Percentiles rank a stretch among this genome's conserved stretches.
These are phyloP conservation scores for Stegana nigrithorax DNA, from an alignment of 2,888 invertebrate genomes.

Conservation along the genomic window DNA sequence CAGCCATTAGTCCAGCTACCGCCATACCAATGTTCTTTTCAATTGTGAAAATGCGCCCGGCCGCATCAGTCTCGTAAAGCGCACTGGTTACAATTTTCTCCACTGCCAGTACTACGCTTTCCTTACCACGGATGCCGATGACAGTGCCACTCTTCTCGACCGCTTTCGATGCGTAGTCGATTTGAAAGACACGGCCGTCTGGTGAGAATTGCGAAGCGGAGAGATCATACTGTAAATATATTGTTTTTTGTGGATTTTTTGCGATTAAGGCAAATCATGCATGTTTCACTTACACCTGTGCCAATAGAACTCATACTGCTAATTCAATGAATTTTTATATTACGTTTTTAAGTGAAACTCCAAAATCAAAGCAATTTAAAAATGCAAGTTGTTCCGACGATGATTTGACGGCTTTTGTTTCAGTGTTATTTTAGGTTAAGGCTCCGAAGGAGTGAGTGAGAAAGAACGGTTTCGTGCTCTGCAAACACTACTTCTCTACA, in stretches of 20 bases:
- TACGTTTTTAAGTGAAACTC: slow-evolving; percentile 25
- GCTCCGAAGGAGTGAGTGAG: too few relatives aligned
- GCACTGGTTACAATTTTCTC: slow-evolving; percentile 96
- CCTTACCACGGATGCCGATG: slow-evolving; percentile 92
- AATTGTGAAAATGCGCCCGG: slow-evolving; percentile 90
- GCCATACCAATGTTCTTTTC: slow-evolving; percentile 96
- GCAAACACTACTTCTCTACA: too few relatives aligned
- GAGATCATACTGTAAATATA: slow-evolving; percentile 88
- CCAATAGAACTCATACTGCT: slow-evolving; percentile 92
- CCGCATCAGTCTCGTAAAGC: slow-evolving; percentile 91
- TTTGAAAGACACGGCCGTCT: slow-evolving; percentile 98
- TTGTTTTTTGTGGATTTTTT: slow-evolving; percentile 1
- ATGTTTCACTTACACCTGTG: slow-evolving; percentile 83
- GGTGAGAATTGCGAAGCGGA: slow-evolving; percentile 99
- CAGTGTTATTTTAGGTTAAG: too few relatives aligned
- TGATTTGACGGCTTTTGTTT: slow-evolving; percentile 67
- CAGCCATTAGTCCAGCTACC: slow-evolving; percentile 91
- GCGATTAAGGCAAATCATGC: background rate
- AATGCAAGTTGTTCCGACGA: slow-evolving; percentile 44
- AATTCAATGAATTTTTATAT: slow-evolving; percentile 11
- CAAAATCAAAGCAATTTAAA: slow-evolving; percentile 27
- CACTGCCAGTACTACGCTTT: slow-evolving; percentile 96
- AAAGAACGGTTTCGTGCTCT: too few relatives aligned
- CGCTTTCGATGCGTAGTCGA: slow-evolving; percentile 99
- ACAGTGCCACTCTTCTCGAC: slow-evolving; percentile 98